A percentile compares a stretch with the other conserved stretches of the same genome.
Conservation (phyloP, 2,888 invertebrate species). For the Dasysyrphus tricinctus region DNA sequence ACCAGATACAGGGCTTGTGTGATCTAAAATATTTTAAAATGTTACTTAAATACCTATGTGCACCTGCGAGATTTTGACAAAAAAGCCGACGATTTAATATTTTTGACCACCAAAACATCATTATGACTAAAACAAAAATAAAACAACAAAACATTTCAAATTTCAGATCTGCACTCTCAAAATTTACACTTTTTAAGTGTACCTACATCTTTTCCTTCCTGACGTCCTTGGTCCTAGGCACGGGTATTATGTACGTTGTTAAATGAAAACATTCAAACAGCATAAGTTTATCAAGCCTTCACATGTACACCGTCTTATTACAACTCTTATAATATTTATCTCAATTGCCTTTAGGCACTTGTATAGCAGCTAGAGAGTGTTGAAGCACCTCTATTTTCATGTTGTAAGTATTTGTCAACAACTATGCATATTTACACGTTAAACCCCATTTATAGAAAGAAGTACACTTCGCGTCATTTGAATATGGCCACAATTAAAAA, state of each 20-base stretch:
- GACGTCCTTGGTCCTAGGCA: not conserved
- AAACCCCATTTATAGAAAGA: not conserved
- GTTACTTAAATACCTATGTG: too few species aligned
- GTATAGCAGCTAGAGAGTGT: constrained; percentile 16
- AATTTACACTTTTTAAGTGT: not conserved
- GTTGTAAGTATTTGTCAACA: constrained; percentile 16
- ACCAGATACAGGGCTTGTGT: too few species aligned
- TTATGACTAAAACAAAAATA: not conserved
- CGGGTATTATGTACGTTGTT: not conserved
- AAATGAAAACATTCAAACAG: not conserved
- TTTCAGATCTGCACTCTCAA: not conserved
- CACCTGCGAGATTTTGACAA: too few species aligned
- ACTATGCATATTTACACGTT: not conserved
- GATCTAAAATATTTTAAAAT: too few species aligned
- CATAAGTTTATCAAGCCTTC: not conserved
- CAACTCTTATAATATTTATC: constrained; percentile 17
- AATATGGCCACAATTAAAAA: not conserved
- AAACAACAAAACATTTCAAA: not conserved
- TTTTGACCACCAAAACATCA: not conserved
- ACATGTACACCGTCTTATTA: not conserved
- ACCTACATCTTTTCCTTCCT: not conserved
- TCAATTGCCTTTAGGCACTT: constrained; percentile 24
- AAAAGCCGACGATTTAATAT: too few species aligned
- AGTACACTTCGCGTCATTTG: not conserved
- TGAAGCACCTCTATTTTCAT: constrained; percentile 11